Evolutionary conservation across 37 sponge, comb jelly and placozoan genomes (phyloP).

Genomic region (Petrosia ficiformis): DNA sequence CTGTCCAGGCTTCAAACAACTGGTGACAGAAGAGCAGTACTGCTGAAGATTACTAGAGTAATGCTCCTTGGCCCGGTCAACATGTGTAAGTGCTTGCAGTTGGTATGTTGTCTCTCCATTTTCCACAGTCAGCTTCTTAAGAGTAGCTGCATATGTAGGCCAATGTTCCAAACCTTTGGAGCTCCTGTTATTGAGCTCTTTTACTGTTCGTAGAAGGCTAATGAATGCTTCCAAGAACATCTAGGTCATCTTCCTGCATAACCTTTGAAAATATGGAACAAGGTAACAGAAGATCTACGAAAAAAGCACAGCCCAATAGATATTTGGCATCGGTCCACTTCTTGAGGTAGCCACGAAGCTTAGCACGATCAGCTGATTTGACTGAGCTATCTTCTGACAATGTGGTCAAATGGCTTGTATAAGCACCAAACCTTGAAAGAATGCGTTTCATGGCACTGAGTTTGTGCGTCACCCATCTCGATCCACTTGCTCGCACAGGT

Average conservation of each 20-base stretch:
- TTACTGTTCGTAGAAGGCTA: conserved; percentile 20
- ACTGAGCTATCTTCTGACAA: too few species aligned
- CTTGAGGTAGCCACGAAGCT: too few species aligned
- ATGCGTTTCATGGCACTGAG: too few species aligned
- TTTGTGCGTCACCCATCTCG: too few species aligned
- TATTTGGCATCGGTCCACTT: too few species aligned
- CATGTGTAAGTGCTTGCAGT: conserved; percentile 25
- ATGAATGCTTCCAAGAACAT: conserved; percentile 25
- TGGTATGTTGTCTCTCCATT: conserved; percentile 9
- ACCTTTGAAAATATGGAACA: conserved; percentile 45
- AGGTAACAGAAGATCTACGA: conserved; percentile 32
- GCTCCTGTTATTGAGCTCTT: conserved; percentile 31
- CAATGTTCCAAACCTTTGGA: conserved; percentile 13
- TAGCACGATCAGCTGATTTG: too few species aligned
- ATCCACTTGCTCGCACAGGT: too few species aligned
- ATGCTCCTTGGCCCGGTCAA: conserved; percentile 15
- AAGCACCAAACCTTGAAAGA: too few species aligned
- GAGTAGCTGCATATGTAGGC: conserved; percentile 1
- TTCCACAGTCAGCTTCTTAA: neutral
- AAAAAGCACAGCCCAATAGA: too few species aligned
- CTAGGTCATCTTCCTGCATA: conserved; percentile 43
- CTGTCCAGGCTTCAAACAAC: conserved; percentile 34
- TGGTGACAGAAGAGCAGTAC: conserved; percentile 7
- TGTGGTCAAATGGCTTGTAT: too few species aligned
- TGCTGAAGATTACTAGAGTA: conserved; percentile 28